Conservation (phyloP, 2,888 invertebrate genomes). For the Rhagium mordax region DNA sequence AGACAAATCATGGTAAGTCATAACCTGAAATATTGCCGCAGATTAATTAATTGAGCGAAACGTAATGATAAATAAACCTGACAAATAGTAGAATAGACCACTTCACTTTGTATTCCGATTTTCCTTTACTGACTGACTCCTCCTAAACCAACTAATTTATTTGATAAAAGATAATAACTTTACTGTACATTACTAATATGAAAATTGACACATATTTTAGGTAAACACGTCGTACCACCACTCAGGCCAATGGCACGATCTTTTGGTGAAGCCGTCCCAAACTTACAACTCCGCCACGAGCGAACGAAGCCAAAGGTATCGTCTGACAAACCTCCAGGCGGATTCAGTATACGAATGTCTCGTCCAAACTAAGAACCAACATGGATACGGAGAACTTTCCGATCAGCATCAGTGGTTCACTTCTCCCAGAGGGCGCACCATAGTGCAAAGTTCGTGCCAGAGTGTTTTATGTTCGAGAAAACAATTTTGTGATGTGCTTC, state of each 20-base stretch:
- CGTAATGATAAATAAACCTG: no score
- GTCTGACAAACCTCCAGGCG: constrained; percentile 70
- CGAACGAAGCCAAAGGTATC: constrained; percentile 69
- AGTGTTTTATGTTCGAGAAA: not conserved
- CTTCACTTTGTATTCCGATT: no score
- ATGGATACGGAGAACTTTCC: constrained; percentile 74
- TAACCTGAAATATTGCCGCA: no score
- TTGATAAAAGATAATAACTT: no score
- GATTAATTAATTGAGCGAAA: no score
- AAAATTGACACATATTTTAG: constrained; percentile 58
- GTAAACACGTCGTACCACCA: constrained; percentile 72
- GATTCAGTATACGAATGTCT: constrained; percentile 74
- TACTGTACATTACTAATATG: no score
- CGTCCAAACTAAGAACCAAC: constrained; percentile 74
- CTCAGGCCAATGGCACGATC: constrained; percentile 73
- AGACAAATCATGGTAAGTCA: constrained; percentile 74
- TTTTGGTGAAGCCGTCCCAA: constrained; percentile 69
- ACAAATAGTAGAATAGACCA: no score
- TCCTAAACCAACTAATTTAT: no score
- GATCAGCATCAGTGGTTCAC: constrained; percentile 74
- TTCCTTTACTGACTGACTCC: no score
- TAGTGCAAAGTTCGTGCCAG: constrained; percentile 45
- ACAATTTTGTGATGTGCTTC: constrained; percentile 4
- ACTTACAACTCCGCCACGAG: constrained; percentile 65
- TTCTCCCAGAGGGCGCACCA: constrained; percentile 62